These are phyloP conservation scores for Ciona savignyi DNA, from an alignment of 23 tunicate genomes.

Conservation along the genomic window DNA sequence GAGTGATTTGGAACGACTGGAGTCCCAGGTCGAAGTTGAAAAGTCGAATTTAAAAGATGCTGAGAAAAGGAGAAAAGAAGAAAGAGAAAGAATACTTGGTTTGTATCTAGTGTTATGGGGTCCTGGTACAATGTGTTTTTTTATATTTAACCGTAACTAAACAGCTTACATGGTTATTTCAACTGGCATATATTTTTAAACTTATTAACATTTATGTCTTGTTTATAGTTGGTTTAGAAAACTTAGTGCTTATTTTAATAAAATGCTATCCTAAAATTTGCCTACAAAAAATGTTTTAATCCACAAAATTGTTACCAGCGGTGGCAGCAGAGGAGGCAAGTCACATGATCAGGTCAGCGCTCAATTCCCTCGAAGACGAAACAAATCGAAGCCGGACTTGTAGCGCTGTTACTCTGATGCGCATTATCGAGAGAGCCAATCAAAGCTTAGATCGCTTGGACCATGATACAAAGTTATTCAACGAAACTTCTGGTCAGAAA, in stretches of 20 bases:
- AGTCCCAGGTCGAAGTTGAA: slow-evolving; percentile 6
- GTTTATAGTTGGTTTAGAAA: too few relatives aligned
- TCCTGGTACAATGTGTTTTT: too few relatives aligned
- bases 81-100: slow-evolving; percentile 26
- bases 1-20: slow-evolving; percentile 25
- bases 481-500: too few relatives aligned
- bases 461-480: slow-evolving; percentile 5
- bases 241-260: too few relatives aligned
- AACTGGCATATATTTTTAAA: too few relatives aligned
- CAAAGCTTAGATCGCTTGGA: slow-evolving; percentile 12
- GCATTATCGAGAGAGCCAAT: slow-evolving; percentile 13
- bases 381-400: slow-evolving; percentile 42
- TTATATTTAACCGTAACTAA: too few relatives aligned
- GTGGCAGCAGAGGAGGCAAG: slow-evolving; percentile 45
- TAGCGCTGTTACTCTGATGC: slow-evolving; percentile 42
- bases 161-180: too few relatives aligned
- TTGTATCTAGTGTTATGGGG: too few relatives aligned
- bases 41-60: slow-evolving; percentile 2
- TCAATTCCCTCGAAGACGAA: slow-evolving; percentile 31
- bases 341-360: slow-evolving; percentile 18
- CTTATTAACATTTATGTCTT: too few relatives aligned
- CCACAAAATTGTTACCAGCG: slow-evolving; percentile 31
- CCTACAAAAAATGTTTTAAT: too few relatives aligned
- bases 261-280: too few relatives aligned
- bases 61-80: slow-evolving; percentile 31